Conservation (phyloP, 2,888 invertebrate species). For the Philaethria dido region DNA sequence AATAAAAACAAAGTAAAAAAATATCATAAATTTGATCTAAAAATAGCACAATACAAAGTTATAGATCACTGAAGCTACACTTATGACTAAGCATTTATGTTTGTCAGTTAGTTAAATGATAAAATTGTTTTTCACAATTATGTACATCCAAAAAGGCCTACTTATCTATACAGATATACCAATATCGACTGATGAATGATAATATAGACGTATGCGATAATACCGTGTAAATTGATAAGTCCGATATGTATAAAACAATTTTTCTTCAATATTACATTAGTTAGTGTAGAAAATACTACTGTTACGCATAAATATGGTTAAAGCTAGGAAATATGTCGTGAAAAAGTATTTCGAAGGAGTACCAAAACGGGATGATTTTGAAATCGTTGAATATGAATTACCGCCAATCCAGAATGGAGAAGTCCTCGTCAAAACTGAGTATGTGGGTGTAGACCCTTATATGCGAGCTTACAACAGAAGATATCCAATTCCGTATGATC, state of each 20-base stretch:
- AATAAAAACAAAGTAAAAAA: too few relatives aligned
- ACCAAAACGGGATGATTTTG: slow-evolving; percentile 83
- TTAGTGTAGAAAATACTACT: slow-evolving; percentile 3
- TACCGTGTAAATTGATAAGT: slow-evolving; percentile 12
- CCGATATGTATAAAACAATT: slow-evolving; percentile 12
- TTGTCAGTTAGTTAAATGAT: slow-evolving; percentile 1
- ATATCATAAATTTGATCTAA: background rate
- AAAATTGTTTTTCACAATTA: slow-evolving; percentile 8
- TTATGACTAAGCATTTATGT: background rate
- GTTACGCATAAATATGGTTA: slow-evolving; percentile 50
- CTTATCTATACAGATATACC: slow-evolving; percentile 4
- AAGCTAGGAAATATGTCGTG: slow-evolving; percentile 83
- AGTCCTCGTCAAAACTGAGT: slow-evolving; percentile 57
- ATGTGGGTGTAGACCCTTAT: slow-evolving; percentile 62
- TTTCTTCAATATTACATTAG: slow-evolving; percentile 6
- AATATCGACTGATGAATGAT: slow-evolving; percentile 4
- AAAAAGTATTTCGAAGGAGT: slow-evolving; percentile 82
- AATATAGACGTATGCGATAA: slow-evolving; percentile 7
- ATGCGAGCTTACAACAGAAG: slow-evolving; percentile 49
- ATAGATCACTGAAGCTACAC: background rate
- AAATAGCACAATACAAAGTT: background rate
- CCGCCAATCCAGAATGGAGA: slow-evolving; percentile 84
- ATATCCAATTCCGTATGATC: slow-evolving; percentile 54
- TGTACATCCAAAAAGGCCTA: background rate
- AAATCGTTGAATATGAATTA: slow-evolving; percentile 84